phyloP scores from a whole-genome alignment of 92 coral and sea anemone genomes.

The Siderastrea radians region DNA sequence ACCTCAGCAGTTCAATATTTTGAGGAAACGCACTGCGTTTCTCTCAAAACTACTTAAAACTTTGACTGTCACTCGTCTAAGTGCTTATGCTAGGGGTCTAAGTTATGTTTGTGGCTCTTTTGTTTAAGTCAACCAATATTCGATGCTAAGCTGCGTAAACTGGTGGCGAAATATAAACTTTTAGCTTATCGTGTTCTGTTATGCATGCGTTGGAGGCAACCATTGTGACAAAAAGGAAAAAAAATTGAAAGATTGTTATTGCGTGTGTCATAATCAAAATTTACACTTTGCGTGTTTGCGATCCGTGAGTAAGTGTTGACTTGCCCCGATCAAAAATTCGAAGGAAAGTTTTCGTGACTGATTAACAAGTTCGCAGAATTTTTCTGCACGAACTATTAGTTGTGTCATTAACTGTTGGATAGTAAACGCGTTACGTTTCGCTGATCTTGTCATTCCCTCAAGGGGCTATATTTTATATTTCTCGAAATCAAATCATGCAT shows the following conservation, averaged over 20 bases:
- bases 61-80: slow-evolving; percentile 46
- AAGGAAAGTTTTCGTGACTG: slow-evolving; percentile 34
- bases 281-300: slow-evolving; percentile 17
- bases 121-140: slow-evolving; percentile 50
- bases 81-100: slow-evolving; percentile 46
- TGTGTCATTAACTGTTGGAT: slow-evolving; percentile 12
- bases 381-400: slow-evolving; percentile 6
- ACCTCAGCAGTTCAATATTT: slow-evolving; percentile 57
- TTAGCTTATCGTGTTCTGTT: neutral
- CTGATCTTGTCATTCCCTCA: neutral
- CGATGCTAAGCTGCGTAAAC: slow-evolving; percentile 19
- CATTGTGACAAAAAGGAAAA: neutral
- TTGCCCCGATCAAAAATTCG: neutral
- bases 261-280: neutral
- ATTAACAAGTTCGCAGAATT: slow-evolving; percentile 26
- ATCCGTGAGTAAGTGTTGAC: slow-evolving; percentile 29
- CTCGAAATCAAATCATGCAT: neutral
- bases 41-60: slow-evolving; percentile 50
- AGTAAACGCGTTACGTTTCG: neutral
- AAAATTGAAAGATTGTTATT: neutral
- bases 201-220: neutral
- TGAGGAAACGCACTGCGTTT: slow-evolving; percentile 38
- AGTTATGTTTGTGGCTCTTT: slow-evolving; percentile 44
- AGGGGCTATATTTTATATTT: neutral
- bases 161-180: slow-evolving; percentile 1